Conservation (phyloP, 2,797 vertebrate genomes). For the Rhynchonycteris naso region DNA sequence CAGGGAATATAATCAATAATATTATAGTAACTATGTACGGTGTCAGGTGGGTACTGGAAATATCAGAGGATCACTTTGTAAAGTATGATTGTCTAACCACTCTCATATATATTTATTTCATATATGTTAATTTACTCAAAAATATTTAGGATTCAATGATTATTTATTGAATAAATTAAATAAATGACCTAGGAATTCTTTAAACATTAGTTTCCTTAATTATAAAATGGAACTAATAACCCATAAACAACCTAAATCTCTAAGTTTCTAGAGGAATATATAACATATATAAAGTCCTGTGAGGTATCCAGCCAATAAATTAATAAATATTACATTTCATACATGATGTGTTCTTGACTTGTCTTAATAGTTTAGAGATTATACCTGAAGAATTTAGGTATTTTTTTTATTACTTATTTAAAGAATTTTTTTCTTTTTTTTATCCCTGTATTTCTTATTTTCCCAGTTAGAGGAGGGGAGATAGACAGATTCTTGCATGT, state of each 20-base stretch:
- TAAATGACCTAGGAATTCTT: background rate
- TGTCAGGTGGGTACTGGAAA: background rate
- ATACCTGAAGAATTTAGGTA: background rate
- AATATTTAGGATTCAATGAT: background rate
- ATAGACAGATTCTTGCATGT: too few relatives aligned
- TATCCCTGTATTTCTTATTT: too few relatives aligned
- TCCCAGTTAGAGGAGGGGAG: too few relatives aligned
- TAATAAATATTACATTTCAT: background rate
- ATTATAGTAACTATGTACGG: background rate
- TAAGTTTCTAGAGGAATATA: background rate
- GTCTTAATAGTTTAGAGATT: background rate
- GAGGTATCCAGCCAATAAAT: background rate
- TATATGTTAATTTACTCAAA: background rate
- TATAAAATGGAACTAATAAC: background rate
- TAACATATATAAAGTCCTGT: background rate
- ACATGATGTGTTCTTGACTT: background rate
- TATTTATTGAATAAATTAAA: constrained; percentile 18
- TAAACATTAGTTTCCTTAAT: background rate
- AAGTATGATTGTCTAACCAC: background rate
- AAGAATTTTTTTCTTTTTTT: too few relatives aligned
- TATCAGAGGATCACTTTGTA: background rate
- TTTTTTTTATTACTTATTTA: too few relatives aligned
- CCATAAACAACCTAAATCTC: background rate
- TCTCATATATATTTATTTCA: background rate
- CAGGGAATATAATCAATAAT: background rate